These are phyloP conservation scores for Hippolais icterina DNA, from an alignment of 2,113 vertebrate species.

Conservation along the genomic window DNA sequence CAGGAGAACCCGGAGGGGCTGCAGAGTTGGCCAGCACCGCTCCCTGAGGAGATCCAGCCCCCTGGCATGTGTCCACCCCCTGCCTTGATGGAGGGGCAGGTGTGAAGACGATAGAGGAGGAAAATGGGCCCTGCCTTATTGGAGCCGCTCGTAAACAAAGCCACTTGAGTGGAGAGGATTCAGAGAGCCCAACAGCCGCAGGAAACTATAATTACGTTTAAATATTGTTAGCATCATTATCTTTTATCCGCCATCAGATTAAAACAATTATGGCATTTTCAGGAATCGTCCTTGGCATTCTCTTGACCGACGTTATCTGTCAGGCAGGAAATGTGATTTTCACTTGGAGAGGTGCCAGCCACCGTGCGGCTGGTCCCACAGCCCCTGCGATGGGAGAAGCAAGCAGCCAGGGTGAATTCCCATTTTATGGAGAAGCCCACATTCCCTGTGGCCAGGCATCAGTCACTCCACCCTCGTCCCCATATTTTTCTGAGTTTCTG, in stretches of 20 bases:
- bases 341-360: conserved; percentile 48
- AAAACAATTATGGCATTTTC: conserved; percentile 72
- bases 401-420: not conserved
- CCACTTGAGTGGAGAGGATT: conserved; percentile 68
- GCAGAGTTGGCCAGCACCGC: rapidly evolving
- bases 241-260: conserved; percentile 70
- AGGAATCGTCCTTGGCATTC: conserved; percentile 65
- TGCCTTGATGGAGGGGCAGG: not conserved
- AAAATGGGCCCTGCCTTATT: not conserved
- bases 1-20: rapidly evolving
- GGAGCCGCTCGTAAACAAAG: conserved; percentile 48
- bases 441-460: not conserved
- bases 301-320: conserved; percentile 67
- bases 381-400: not conserved
- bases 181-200: conserved; percentile 62
- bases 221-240: conserved; percentile 72
- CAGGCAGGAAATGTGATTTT: conserved; percentile 70
- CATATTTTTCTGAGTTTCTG: not conserved
- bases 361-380: not conserved
- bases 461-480: not conserved
- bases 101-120: conserved; percentile 15
- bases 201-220: conserved; percentile 69
- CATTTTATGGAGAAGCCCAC: not conserved
- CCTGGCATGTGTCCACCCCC: not conserved
- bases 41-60: not conserved